phyloP scores from a whole-genome alignment of 2,888 invertebrate species.

The Scelioninae gen. 2 region DNA sequence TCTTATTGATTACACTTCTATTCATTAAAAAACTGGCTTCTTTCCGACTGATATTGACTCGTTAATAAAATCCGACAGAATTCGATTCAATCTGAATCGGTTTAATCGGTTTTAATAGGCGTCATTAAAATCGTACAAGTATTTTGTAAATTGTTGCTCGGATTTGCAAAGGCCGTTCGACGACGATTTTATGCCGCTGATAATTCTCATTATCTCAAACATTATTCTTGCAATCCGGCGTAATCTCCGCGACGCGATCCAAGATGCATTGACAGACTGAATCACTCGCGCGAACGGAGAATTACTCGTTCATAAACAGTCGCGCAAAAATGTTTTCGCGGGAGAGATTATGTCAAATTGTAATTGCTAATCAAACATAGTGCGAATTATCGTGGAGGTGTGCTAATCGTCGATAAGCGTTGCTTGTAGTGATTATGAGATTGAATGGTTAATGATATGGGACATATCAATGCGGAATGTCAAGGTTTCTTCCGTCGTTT shows the following conservation, averaged over 20 bases:
- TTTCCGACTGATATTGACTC: no score
- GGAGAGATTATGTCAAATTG: conserved; percentile 45
- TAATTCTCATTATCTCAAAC: conserved; percentile 57
- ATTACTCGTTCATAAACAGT: conserved; percentile 42
- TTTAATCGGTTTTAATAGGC: no score
- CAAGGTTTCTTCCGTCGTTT: conserved; percentile 17
- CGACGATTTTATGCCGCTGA: conserved; percentile 50
- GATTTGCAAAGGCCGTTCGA: conserved; percentile 30
- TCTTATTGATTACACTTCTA: no score
- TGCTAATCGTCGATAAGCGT: conserved; percentile 34
- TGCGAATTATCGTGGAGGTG: conserved; percentile 21
- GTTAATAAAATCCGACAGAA: no score
- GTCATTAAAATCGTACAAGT: no score
- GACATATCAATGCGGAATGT: conserved; percentile 25
- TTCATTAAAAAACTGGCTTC: no score
- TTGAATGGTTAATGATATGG: conserved; percentile 25
- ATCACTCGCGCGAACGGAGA: conserved; percentile 32
- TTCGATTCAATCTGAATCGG: no score
- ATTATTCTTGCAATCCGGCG: conserved; percentile 59
- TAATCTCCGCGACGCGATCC: conserved; percentile 58
- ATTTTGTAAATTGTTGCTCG: no score
- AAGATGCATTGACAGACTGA: conserved; percentile 47
- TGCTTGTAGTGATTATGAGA: conserved; percentile 34
- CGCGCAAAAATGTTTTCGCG: conserved; percentile 29
- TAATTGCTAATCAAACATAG: conserved; percentile 43